Evolutionary conservation across 2,888 invertebrate species (phyloP).

Genomic region (Carabus problematicus): DNA sequence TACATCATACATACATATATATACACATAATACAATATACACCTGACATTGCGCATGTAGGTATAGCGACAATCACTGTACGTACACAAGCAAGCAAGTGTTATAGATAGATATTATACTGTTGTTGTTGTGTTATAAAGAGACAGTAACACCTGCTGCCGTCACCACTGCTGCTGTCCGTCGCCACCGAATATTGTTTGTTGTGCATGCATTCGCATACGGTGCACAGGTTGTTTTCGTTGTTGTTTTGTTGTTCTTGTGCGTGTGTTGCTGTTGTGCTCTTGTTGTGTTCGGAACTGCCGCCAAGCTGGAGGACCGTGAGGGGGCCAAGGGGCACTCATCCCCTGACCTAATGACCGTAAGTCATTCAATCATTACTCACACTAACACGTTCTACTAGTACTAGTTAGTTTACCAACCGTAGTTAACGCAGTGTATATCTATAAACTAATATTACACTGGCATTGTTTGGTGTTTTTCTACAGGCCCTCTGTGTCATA

Average conservation of each 20-base stretch:
- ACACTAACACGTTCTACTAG: conserved; percentile 24
- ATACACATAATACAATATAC: too few species aligned
- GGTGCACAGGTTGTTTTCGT: conserved; percentile 8
- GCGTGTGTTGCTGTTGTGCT: conserved; percentile 12
- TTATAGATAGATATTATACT: conserved; percentile 39
- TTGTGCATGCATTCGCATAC: conserved; percentile 15
- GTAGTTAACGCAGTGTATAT: too few species aligned
- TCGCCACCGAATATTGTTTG: conserved; percentile 2
- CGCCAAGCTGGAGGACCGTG: conserved; percentile 59
- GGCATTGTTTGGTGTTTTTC: too few species aligned
- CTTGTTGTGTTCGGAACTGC: conserved; percentile 35
- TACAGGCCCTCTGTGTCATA: too few species aligned
- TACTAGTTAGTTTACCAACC: too few species aligned
- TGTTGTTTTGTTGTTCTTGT: conserved; percentile 14
- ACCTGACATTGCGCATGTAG: too few species aligned
- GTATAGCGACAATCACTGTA: not conserved
- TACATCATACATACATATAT: conserved; percentile 47
- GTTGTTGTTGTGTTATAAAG: conserved; percentile 41
- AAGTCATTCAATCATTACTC: conserved; percentile 51
- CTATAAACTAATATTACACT: too few species aligned
- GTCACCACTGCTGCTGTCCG: not conserved
- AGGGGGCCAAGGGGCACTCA: conserved; percentile 59
- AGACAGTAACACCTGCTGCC: conserved; percentile 23
- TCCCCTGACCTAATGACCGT: conserved; percentile 60
- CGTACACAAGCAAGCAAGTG: not conserved